Percentiles rank a stretch among this genome's conserved stretches.
phyloP scores from a whole-genome alignment of 2,113 vertebrate genomes.

The Bubo bubo region DNA sequence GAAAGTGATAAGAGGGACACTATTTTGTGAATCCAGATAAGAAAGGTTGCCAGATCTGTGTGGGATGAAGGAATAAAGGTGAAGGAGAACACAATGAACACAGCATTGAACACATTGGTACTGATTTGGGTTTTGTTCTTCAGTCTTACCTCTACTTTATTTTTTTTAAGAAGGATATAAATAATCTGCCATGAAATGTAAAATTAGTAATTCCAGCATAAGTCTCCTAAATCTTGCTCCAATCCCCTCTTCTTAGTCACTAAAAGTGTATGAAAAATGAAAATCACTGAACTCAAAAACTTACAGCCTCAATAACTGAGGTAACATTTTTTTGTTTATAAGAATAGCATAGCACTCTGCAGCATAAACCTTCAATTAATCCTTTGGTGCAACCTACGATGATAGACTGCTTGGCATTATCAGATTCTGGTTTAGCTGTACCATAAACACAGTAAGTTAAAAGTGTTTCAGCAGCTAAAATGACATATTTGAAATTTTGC shows the following conservation, averaged over 20 bases:
- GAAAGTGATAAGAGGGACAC: background rate
- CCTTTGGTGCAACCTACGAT: background rate
- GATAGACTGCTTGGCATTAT: conserved; percentile 24
- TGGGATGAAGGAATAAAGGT: background rate
- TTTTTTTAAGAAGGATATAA: background rate
- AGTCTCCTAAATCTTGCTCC: background rate
- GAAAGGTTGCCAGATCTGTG: background rate
- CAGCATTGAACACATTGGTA: background rate
- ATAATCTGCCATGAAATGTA: background rate
- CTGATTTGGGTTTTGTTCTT: background rate
- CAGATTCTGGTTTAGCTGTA: conserved; percentile 29
- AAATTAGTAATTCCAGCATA: background rate
- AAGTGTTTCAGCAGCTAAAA: conserved; percentile 46
- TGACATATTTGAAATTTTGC: conserved; percentile 11
- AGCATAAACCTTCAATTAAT: conserved; percentile 66
- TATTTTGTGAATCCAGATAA: background rate
- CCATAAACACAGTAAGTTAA: conserved; percentile 11
- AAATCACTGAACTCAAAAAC: conserved; percentile 27
- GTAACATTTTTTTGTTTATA: conserved; percentile 48
- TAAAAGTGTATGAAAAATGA: conserved; percentile 48
- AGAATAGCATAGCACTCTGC: conserved; percentile 49
- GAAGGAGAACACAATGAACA: background rate
- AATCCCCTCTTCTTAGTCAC: background rate
- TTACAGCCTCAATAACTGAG: conserved; percentile 50
- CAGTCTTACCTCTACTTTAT: background rate